phyloP scores from a whole-genome alignment of 2,888 invertebrate species.

The Bugulina stolonifera region DNA sequence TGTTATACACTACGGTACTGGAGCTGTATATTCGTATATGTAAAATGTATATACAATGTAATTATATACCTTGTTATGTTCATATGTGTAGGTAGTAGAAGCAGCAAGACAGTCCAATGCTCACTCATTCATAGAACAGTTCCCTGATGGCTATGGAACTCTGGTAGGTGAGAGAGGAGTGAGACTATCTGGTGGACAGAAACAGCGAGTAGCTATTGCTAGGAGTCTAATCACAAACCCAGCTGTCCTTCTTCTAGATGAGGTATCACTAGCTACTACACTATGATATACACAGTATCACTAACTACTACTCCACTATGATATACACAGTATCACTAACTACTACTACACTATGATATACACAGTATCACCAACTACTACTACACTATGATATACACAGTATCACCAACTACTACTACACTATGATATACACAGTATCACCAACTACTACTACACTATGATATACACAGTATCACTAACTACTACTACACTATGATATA shows the following conservation, averaged over 20 bases:
- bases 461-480: no score
- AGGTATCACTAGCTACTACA: conserved; percentile 40
- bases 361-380: not conserved
- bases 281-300: not conserved
- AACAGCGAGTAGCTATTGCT: conserved; percentile 48
- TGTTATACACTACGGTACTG: no score
- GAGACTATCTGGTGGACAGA: conserved; percentile 49
- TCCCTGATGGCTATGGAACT: conserved; percentile 48
- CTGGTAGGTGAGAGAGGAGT: conserved; percentile 50
- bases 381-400: no score
- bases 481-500: no score
- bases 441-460: no score
- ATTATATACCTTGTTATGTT: no score
- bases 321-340: not conserved
- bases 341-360: not conserved
- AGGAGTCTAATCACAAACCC: conserved; percentile 49
- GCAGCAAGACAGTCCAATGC: conserved; percentile 49
- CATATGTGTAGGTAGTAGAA: conserved; percentile 37
- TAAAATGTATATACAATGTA: not conserved
- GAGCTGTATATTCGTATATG: no score
- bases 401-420: no score
- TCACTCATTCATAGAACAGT: conserved; percentile 45
- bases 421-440: no score
- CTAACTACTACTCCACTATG: not conserved
- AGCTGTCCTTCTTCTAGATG: conserved; percentile 45